Base-by-base conservation (phyloP, 2,888 invertebrate species). In the Beris morrisii region DNA sequence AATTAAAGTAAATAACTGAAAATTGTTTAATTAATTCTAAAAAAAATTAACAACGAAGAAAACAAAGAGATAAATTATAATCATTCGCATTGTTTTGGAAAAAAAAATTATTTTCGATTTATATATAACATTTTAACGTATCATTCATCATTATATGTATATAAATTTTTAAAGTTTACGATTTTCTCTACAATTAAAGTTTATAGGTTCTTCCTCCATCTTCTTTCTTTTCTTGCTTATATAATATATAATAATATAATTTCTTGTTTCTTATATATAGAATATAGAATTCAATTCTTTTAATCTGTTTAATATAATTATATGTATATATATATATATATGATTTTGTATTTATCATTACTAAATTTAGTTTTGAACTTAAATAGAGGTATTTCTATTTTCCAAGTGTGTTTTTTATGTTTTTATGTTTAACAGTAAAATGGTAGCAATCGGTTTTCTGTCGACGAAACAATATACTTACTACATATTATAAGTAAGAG, bases 371-470 rank as follows among this genome's bases (percentile, higher is more conserved):
- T 71, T 80, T 80, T 81, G 80, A 80, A 81, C 80, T 81, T 77
- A 80, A 80, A 77, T 76, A 79, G 80, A 81, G 80, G 80, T 80
- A 81, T 81, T 80, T 80, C 75, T 81, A 80, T 80, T 78, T 80
- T 79, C 77, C 74, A 76, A 78, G 72, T 77, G 53, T 68, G 58
- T 68, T 66, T 64, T 64, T 68, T 58, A 15, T 61, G 48, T 52
- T 43, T 50, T 63, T 45, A 64, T 50, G 13, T 53, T 53, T 45
- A 64, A 61, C 61, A 61, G 52, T 52, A 13, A 38, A 61, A 61
- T 61, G 61, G 61, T 61, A 61, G 61, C 50, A 45, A 58, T 50
- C 38, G 61, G 61, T 61, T 38, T 32, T 38, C 52, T 31, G 61
- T 61, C n/a, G 22, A 61, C 15, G 32, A 30, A 38, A 32, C 30